Base-by-base conservation (phyloP, 2,113 vertebrate species). In the Phasianus colchicus region DNA sequence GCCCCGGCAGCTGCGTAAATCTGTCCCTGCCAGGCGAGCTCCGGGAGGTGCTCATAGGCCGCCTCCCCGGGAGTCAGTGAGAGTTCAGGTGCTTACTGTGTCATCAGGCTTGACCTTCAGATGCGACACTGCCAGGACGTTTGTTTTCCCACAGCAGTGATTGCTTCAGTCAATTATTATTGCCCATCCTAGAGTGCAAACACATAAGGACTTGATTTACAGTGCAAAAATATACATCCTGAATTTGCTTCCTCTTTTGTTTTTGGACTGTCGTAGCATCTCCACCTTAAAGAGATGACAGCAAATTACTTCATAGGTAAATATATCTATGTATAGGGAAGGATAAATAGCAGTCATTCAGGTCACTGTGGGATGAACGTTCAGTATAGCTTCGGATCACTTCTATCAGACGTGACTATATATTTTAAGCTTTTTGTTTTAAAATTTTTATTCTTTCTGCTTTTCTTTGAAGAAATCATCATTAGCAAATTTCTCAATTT, bases 141-240 rank as follows among this genome's bases (percentile, higher is more conserved):
- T 93, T 94, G 94, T 95, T 94, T 96, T 96, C 94, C 92, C 91
- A 91, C 87, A 96, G 87, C 89, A 95, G 94, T 91, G 95, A 95
- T 96, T 95, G 92, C 92, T 96, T 89, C 89, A 95, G 89, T 95
- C 94, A 93, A 91, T 93, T 96, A 96, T 92, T 94, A 91, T 91
- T 92, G 91, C 92, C 89, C 87, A 86, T 89, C 87, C 91, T 60
- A 36, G 75, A 85, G 78, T 64, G 82, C 92, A 92, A 95, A 92
- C 87, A 89, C 94, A 66, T 76, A 63, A 93, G 87, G 86, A 55
- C 58, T 94, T 96, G 89, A 96, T 94, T 96, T 94, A 96, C 91
- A 89, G 94, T 66, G 78, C 55, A 74, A 95, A 57, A 96, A 95
- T 83, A 89, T 60, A 83, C 92, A 74, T 91, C 92, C 54, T 89